phyloP scores from a whole-genome alignment of 2,113 vertebrate genomes.

The Thunnus thynnus region DNA sequence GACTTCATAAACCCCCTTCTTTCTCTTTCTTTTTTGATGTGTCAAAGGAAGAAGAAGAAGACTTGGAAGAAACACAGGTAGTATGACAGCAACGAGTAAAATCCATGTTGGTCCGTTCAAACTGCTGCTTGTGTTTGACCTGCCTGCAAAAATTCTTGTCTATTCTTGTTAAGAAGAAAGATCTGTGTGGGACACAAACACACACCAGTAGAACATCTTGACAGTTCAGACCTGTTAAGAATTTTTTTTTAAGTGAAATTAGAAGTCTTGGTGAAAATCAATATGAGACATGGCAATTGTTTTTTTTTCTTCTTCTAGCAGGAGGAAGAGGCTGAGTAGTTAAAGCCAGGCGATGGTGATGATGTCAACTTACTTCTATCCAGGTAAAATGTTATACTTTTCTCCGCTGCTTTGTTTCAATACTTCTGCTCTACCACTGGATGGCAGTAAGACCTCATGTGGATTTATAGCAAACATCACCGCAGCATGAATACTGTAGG shows the following conservation, averaged over 20 bases:
- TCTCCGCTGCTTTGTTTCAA: background rate
- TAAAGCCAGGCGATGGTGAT: constrained; percentile 2
- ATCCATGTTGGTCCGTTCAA: constrained; percentile 2
- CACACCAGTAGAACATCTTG: background rate
- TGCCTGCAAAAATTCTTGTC: constrained; percentile 5
- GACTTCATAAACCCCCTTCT: constrained; percentile 30
- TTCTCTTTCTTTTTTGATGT: constrained; percentile 28
- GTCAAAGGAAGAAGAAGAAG: constrained; percentile 65
- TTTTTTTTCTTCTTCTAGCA: constrained; percentile 53
- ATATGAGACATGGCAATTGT: background rate
- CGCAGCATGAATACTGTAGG: background rate
- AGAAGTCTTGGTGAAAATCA: background rate
- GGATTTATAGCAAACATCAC: background rate
- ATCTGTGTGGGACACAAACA: constrained; percentile 17
- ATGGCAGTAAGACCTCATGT: constrained; percentile 59
- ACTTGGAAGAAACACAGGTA: constrained; percentile 69
- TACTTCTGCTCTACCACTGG: constrained; percentile 62
- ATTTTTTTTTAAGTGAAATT: background rate
- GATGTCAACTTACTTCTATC: constrained; percentile 41
- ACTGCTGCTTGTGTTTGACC: constrained; percentile 29
- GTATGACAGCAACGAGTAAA: constrained; percentile 1
- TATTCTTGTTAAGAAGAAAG: background rate
- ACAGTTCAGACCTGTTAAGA: background rate
- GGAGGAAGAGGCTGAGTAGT: constrained; percentile 80
- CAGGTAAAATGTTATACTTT: constrained; percentile 63